Base-by-base conservation (phyloP, 1,140 invertebrate species). In the Panagrolaimus sp. region DNA sequence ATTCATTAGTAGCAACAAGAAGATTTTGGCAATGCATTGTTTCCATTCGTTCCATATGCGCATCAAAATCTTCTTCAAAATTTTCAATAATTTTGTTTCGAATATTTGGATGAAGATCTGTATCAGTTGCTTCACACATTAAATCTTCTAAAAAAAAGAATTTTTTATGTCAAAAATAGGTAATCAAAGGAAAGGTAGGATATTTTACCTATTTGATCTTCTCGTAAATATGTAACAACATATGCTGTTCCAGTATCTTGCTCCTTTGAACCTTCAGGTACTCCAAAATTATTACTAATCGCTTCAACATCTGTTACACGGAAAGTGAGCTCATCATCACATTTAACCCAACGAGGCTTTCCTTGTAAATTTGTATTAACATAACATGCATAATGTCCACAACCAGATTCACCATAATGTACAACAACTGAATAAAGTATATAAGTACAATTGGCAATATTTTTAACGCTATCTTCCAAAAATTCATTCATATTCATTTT, bases 391-490 rank as follows among this genome's bases (percentile, higher is more conserved):
- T 57, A 57, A 57, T 57, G 51, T n/a, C 51, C 51, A 57, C 51
- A 57, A 57, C 51, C 51, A n/a, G 51, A 57, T 27, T 57, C 51
- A 25, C 51, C 51, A 20, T 57, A 57, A 13, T 57, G 51, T 25
- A 57, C 51, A 16, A 57, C 51, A 27, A 57, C 51, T 0, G 14
- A 20, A 20, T 57, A 57, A 20, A 57, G n/a, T 3, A 27, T 25
- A 16, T 57, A 57, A 27, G 20, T 16, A 16, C 51, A 20, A 20
- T 57, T 57, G n/a, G 9, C 13, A 20, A 11, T 20, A 57, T 25
- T 25, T 27, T 57, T 27, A 20, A 27, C 2, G 4, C 20, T 27
- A 57, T 57, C 51, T 9, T 57, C 51, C 20, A 57, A 11, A 27
- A 57, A 57, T 11, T 20, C 20, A 20, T 25, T 16, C 9, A 57